A percentile compares a stretch with the other conserved stretches of the same genome.
These are phyloP conservation scores for Carapus acus DNA, from an alignment of 2,797 vertebrate genomes.

Conservation along the genomic window DNA sequence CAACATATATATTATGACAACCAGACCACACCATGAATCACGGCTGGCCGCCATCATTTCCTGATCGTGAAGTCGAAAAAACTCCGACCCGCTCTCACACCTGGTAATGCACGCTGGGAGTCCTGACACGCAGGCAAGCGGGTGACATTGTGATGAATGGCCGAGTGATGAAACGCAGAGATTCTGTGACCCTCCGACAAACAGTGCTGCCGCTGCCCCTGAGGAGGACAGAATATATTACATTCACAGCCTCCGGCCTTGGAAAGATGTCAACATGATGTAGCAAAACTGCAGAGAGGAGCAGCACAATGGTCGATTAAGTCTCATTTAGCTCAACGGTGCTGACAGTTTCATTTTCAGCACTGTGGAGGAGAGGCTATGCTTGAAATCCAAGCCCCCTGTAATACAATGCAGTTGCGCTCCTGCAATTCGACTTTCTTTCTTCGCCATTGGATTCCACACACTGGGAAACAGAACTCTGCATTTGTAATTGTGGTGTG, in stretches of 20 bases:
- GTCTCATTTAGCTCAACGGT: slow-evolving; percentile 38
- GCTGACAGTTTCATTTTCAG: slow-evolving; percentile 55
- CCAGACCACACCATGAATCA: slow-evolving; percentile 63
- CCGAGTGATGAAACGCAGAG: slow-evolving; percentile 71
- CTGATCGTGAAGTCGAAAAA: slow-evolving; percentile 60
- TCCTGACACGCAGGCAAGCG: slow-evolving; percentile 51
- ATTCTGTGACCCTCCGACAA: slow-evolving; percentile 48
- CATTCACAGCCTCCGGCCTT: slow-evolving; percentile 57
- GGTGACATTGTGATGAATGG: slow-evolving; percentile 68
- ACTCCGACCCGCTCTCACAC: slow-evolving; percentile 58
- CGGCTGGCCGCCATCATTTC: slow-evolving; percentile 59
- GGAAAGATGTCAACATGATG: slow-evolving; percentile 56
- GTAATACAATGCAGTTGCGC: slow-evolving; percentile 27
- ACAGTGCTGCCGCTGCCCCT: slow-evolving; percentile 47
- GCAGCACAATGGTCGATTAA: slow-evolving; percentile 46
- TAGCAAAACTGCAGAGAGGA: slow-evolving; percentile 45
- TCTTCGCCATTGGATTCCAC: slow-evolving; percentile 6
- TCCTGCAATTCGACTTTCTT: slow-evolving; percentile 40
- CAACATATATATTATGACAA: slow-evolving; percentile 50
- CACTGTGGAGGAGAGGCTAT: slow-evolving; percentile 33
- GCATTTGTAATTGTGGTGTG: slow-evolving; percentile 45
- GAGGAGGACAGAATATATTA: slow-evolving; percentile 54
- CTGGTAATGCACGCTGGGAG: slow-evolving; percentile 59
- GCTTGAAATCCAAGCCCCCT: slow-evolving; percentile 33
- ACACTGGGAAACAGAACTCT: slow-evolving; percentile 16